phyloP scores from a whole-genome alignment of 2,797 vertebrate species.

The Pseudochromis fuscus region DNA sequence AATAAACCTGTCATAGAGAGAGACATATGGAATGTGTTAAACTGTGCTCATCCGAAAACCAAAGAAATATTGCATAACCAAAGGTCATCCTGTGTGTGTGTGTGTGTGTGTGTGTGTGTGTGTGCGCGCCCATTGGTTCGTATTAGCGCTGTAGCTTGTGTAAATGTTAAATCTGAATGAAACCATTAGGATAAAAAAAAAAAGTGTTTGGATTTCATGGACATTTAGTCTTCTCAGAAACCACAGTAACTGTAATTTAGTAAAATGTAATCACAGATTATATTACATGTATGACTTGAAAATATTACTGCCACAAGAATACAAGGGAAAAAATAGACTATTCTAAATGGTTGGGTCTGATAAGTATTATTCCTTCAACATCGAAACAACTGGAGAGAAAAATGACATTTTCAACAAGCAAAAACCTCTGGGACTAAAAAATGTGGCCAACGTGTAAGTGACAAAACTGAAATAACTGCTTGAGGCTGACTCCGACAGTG shows the following conservation, averaged over 20 bases:
- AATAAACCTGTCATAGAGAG: constrained; percentile 80
- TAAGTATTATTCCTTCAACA: no score
- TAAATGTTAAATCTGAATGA: constrained; percentile 57
- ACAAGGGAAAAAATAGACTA: no score
- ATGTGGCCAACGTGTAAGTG: no score
- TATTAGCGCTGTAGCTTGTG: constrained; percentile 26
- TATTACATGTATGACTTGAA: constrained; percentile 1
- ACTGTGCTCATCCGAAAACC: constrained; percentile 68
- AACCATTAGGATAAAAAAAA: constrained; percentile 34
- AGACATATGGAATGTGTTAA: constrained; percentile 78
- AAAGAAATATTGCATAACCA: constrained; percentile 74
- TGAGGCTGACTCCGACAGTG: no score
- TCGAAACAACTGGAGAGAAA: no score
- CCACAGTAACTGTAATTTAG: constrained; percentile 31
- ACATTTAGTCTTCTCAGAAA: constrained; percentile 20
- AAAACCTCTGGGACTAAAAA: no score
- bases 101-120: constrained; percentile 19
- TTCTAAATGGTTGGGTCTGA: no score
- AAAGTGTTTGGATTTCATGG: background rate
- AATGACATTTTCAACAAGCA: no score
- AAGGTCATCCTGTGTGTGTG: constrained; percentile 57
- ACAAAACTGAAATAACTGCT: no score
- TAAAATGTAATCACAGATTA: constrained; percentile 27
- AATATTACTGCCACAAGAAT: background rate
- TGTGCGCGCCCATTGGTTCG: background rate